These are phyloP conservation scores for Palythoa heliodiscus DNA, from an alignment of 92 coral and sea anemone species.

Conservation along the genomic window DNA sequence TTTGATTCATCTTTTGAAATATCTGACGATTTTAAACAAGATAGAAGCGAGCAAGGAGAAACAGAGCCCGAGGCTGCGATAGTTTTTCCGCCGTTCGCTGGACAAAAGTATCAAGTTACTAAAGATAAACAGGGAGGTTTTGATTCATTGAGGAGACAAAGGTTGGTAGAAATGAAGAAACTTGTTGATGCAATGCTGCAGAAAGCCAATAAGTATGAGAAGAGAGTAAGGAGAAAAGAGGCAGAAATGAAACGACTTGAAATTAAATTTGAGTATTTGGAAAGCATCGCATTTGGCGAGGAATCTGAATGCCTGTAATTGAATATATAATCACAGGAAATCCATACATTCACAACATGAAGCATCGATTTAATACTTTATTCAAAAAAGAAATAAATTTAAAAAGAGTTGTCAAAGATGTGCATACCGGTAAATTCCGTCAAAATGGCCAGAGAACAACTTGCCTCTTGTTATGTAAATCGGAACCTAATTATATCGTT, in stretches of 20 bases:
- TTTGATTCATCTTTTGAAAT: conserved; percentile 22
- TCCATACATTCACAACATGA: too few relatives aligned
- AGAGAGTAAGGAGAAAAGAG: conserved; percentile 61
- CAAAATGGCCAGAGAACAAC: too few relatives aligned
- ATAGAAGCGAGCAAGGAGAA: not conserved
- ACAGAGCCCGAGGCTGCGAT: not conserved
- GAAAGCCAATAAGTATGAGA: conserved; percentile 55
- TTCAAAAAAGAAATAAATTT: too few relatives aligned
- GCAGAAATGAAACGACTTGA: conserved; percentile 68
- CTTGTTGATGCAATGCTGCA: conserved; percentile 70
- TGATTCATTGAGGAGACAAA: conserved; percentile 15
- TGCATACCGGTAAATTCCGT: too few relatives aligned
- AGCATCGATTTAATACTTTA: too few relatives aligned
- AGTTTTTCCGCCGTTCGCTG: not conserved
- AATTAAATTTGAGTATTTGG: conserved; percentile 73
- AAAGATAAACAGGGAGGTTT: not conserved
- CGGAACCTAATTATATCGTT: too few relatives aligned
- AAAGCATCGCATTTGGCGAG: conserved; percentile 82
- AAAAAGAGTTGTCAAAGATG: too few relatives aligned
- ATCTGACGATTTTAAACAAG: not conserved
- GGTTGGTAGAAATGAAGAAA: conserved; percentile 56
- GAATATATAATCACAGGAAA: too few relatives aligned
- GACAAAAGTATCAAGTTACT: conserved; percentile 23
- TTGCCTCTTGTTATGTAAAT: too few relatives aligned
- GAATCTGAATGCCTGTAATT: conserved; percentile 79